These are phyloP conservation scores for Amphipyra tragopoginis DNA, from an alignment of 2,888 invertebrate genomes.

Conservation along the genomic window DNA sequence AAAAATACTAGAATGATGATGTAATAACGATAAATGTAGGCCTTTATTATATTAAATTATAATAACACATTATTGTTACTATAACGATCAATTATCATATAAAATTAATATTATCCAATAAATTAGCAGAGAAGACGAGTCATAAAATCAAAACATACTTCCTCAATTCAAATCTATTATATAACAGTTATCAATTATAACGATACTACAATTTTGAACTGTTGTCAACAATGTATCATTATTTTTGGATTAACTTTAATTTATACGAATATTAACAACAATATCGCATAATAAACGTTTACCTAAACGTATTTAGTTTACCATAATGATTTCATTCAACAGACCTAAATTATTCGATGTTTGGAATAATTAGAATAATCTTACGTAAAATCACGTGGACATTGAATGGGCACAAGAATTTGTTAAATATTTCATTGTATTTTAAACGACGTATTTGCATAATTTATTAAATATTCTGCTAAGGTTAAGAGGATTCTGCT, in stretches of 20 bases:
- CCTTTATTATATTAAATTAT: too few relatives aligned
- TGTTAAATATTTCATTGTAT: conserved; percentile 15
- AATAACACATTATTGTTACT: too few relatives aligned
- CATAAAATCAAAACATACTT: conserved; percentile 6
- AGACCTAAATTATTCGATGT: conserved; percentile 34
- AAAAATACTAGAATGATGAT: too few relatives aligned
- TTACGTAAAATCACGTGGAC: conserved; percentile 35
- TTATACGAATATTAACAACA: conserved; percentile 13
- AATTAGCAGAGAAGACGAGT: too few relatives aligned
- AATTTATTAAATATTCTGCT: too few relatives aligned
- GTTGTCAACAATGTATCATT: conserved; percentile 7
- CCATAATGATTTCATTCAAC: conserved; percentile 47
- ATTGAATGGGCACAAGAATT: conserved; percentile 27
- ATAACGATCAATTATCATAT: too few relatives aligned
- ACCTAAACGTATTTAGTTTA: conserved; percentile 17
- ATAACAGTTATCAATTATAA: conserved; percentile 5
- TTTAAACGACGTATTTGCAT: conserved; percentile 17
- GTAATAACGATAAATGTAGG: too few relatives aligned
- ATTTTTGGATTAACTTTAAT: conserved; percentile 21
- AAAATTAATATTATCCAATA: neutral
- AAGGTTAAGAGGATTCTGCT: too few relatives aligned
- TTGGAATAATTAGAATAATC: conserved; percentile 39
- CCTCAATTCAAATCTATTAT: conserved; percentile 9
- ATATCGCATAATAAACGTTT: conserved; percentile 8
- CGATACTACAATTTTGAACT: neutral